phyloP scores from a whole-genome alignment of 2,888 invertebrate species.

The Oligia strigilis region DNA sequence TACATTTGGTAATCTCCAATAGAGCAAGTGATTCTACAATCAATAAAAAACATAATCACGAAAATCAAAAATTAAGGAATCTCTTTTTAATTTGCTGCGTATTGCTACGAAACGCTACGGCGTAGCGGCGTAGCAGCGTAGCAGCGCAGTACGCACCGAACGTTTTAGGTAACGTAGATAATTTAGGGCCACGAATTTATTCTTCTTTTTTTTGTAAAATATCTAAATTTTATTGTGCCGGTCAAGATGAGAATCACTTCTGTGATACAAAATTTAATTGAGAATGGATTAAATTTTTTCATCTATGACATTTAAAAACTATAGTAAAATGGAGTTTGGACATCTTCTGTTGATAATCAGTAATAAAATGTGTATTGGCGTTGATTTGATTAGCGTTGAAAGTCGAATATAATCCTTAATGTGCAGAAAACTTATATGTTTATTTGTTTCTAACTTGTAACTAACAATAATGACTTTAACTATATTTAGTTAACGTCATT shows the following conservation, averaged over 20 bases:
- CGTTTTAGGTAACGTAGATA: neutral
- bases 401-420: slow-evolving; percentile 1
- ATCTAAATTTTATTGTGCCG: neutral
- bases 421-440: neutral
- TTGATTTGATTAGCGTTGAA: slow-evolving; percentile 20
- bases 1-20: too few species aligned
- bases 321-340: neutral
- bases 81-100: slow-evolving; percentile 6
- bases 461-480: neutral
- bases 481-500: neutral
- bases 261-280: slow-evolving; percentile 2
- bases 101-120: slow-evolving; percentile 45
- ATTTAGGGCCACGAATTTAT: neutral
- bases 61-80: too few species aligned
- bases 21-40: neutral
- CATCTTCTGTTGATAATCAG: slow-evolving; percentile 15
- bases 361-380: slow-evolving; percentile 37
- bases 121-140: slow-evolving; percentile 45
- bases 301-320: slow-evolving; percentile 23
- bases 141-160: slow-evolving; percentile 36
- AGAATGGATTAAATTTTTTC: slow-evolving; percentile 5
- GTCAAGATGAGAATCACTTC: neutral
- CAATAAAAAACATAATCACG: neutral
- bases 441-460: neutral
- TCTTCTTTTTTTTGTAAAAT: neutral